Percentiles rank a stretch among this genome's conserved stretches.
Evolutionary conservation across 2,797 vertebrate genomes (phyloP).

Genomic region (Morus bassanus): DNA sequence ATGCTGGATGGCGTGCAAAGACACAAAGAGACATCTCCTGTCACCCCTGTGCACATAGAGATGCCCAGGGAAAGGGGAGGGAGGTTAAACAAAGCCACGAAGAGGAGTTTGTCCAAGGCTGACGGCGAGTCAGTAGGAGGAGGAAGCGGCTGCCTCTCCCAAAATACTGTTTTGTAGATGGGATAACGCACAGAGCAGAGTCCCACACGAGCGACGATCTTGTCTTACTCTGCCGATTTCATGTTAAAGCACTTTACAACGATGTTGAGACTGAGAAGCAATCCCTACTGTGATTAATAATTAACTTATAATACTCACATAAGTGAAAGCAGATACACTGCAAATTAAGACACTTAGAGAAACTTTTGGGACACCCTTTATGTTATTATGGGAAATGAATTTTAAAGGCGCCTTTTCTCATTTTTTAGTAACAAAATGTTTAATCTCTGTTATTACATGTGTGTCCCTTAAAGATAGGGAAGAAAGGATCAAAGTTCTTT

Average conservation of each 20-base stretch:
- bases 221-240: neutral
- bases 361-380: neutral
- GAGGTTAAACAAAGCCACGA: neutral
- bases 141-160: neutral
- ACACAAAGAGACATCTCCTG: neutral
- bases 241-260: neutral
- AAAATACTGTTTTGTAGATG: neutral
- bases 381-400: neutral
- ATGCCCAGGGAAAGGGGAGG: neutral
- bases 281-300: neutral
- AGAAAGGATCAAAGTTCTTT: neutral
- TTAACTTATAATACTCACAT: neutral
- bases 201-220: neutral
- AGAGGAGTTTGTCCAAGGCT: neutral
- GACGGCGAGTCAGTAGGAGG: neutral
- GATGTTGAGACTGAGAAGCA: neutral
- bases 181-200: neutral
- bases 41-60: neutral
- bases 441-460: neutral
- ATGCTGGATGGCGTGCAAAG: rapidly evolving
- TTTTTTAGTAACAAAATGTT: neutral
- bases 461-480: neutral
- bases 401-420: neutral
- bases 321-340: neutral
- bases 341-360: neutral